Percentiles rank a stretch among this genome's conserved stretches.
These are phyloP conservation scores for Drosophila borborema DNA, from an alignment of 2,888 invertebrate species.

Conservation along the genomic window DNA sequence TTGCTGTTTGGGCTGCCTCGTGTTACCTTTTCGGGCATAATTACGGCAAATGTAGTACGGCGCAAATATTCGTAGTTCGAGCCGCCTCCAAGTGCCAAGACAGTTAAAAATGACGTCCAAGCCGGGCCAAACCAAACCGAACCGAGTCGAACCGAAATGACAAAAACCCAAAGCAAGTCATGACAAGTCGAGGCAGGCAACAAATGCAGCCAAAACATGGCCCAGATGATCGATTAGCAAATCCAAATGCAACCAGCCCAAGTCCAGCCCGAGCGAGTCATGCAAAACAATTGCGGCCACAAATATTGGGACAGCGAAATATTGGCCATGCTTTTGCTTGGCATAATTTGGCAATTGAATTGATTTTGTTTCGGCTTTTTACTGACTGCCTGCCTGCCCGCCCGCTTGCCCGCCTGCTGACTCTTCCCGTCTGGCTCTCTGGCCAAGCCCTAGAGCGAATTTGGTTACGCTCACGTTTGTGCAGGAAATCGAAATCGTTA, in stretches of 20 bases:
- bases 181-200: constrained; percentile 33
- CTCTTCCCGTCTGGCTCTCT: constrained; percentile 23
- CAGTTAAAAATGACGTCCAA: constrained; percentile 71
- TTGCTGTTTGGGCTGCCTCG: constrained; percentile 54
- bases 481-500: constrained; percentile 72
- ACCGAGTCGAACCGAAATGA: constrained; percentile 50
- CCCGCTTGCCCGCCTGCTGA: neutral
- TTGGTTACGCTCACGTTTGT: constrained; percentile 82
- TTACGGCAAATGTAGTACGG: constrained; percentile 71
- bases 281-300: constrained; percentile 75
- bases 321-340: constrained; percentile 65
- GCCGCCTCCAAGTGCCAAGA: constrained; percentile 58
- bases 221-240: constrained; percentile 72
- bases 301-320: constrained; percentile 75
- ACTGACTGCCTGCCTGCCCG: constrained; percentile 5
- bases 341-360: constrained; percentile 80
- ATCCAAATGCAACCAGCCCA: constrained; percentile 66
- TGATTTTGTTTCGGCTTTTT: constrained; percentile 54
- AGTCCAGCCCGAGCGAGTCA: constrained; percentile 59
- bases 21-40: constrained; percentile 73
- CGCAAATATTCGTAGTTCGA: constrained; percentile 54
- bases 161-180: constrained; percentile 56
- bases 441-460: constrained; percentile 77
- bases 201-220: constrained; percentile 54
- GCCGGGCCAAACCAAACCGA: constrained; percentile 17